phyloP scores from a whole-genome alignment of 2,888 invertebrate species.

The Aphidoletes aphidimyza region DNA sequence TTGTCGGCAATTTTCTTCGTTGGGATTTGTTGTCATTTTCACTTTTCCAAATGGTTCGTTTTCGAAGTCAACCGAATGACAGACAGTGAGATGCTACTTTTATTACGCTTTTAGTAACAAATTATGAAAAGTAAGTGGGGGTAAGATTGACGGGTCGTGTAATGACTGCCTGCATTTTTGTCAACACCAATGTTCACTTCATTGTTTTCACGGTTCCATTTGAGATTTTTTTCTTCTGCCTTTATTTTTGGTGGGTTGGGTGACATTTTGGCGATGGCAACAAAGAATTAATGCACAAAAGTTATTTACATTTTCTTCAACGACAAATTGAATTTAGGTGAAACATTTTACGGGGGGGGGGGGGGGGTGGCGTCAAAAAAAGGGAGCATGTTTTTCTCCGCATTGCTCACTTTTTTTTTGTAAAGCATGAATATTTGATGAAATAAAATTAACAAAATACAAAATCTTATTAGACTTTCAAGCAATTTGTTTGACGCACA shows the following conservation, averaged over 20 bases:
- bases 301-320: neutral
- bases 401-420: neutral
- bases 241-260: neutral
- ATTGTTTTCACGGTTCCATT: neutral
- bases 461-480: slow-evolving; percentile 28
- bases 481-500: neutral
- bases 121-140: slow-evolving; percentile 9
- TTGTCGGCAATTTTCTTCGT: neutral
- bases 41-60: neutral
- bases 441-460: slow-evolving; percentile 19
- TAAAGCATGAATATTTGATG: neutral
- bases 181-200: neutral
- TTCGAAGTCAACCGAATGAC: slow-evolving; percentile 2
- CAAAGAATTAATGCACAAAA: slow-evolving; percentile 8
- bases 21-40: neutral
- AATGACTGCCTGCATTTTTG: neutral
- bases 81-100: neutral
- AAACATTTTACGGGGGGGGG: neutral
- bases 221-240: neutral
- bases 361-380: no score
- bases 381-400: neutral
- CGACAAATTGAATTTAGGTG: slow-evolving; percentile 24
- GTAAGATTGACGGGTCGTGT: neutral
- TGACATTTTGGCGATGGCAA: neutral
- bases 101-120: slow-evolving; percentile 29